A percentile compares a stretch with the other conserved stretches of the same genome.
These are phyloP conservation scores for Hirtodrosophila duncani DNA, from an alignment of 2,888 invertebrate genomes.

Conservation along the genomic window DNA sequence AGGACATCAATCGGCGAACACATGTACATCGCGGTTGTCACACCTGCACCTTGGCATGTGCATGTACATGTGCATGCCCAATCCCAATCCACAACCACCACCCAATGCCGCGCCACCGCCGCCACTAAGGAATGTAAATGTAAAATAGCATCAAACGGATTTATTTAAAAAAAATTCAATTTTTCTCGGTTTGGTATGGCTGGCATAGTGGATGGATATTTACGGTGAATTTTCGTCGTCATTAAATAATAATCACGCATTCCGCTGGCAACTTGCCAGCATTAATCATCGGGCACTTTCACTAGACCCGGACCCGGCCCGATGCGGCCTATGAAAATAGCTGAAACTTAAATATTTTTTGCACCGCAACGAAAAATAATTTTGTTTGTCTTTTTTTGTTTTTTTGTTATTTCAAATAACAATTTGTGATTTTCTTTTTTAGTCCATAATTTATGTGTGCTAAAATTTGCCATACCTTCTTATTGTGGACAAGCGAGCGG, in stretches of 20 bases:
- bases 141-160: slow-evolving; percentile 44
- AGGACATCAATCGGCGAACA: no score
- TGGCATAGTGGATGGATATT: slow-evolving; percentile 8
- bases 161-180: slow-evolving; percentile 39
- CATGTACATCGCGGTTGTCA: no score
- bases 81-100: slow-evolving; percentile 2
- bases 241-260: slow-evolving; percentile 70
- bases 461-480: no score
- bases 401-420: slow-evolving; percentile 28
- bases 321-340: slow-evolving; percentile 54
- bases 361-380: slow-evolving; percentile 42
- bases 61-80: slow-evolving; percentile 23
- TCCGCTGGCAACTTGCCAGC: slow-evolving; percentile 73
- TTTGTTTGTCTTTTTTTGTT: slow-evolving; percentile 20
- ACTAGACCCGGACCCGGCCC: no score
- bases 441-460: slow-evolving; percentile 30
- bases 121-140: slow-evolving; percentile 56
- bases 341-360: slow-evolving; percentile 38
- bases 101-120: background rate
- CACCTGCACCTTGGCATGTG: slow-evolving; percentile 20
- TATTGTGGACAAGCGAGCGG: no score
- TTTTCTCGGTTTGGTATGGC: slow-evolving; percentile 7
- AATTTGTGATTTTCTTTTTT: slow-evolving; percentile 20
- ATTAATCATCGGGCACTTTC: slow-evolving; percentile 77
- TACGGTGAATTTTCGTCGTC: slow-evolving; percentile 65